Base-by-base conservation (phyloP, 2,888 invertebrate species). In the Atherix ibis region DNA sequence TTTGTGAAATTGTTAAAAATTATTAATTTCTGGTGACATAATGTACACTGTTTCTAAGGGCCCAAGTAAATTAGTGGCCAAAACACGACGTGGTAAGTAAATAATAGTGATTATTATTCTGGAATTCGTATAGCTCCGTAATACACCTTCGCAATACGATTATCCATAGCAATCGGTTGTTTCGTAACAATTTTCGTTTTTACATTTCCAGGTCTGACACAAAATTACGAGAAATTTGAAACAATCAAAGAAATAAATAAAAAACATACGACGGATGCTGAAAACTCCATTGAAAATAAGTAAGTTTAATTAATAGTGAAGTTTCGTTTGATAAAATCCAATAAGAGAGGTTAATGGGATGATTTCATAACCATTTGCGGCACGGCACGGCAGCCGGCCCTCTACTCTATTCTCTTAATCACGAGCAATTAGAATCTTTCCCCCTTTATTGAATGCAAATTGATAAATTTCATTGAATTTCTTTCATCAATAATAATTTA, bases 11-110 rank as follows among this genome's bases (percentile, higher is more conserved):
- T n/a, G n/a, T n/a, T n/a, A n/a, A n/a, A n/a, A n/a, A n/a, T n/a
- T n/a, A n/a, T n/a, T n/a, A n/a, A n/a, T n/a, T n/a, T n/a, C n/a
- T n/a, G n/a, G n/a, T n/a, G n/a, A 22, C 22, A 35, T 25, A 56
- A 85, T 85, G 85, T 85, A 85, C 68, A 83, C 84, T 55, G 77
- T 85, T 53, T 77, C 79, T 43, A 84, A 83, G 64, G 82, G 83
- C 43, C 83, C 84, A 43, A 85, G 82, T 64, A 84, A 84, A 67
- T 80, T 85, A 58, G 82, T 82, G 49, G 80, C 84, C 42, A 84
- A 85, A 70, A 80, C 84, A 45, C 69, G 83, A 51, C 69, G 85
- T 70, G 79, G 84, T 79, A 54, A 59, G 50, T 49, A 34, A 5
- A 18, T 9, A 13, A n/a, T n/a, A 9, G n/a, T 2, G n/a, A 2